Evolutionary conservation across 2,797 vertebrate species (phyloP).

Genomic region (Petrocephalus sullivani): DNA sequence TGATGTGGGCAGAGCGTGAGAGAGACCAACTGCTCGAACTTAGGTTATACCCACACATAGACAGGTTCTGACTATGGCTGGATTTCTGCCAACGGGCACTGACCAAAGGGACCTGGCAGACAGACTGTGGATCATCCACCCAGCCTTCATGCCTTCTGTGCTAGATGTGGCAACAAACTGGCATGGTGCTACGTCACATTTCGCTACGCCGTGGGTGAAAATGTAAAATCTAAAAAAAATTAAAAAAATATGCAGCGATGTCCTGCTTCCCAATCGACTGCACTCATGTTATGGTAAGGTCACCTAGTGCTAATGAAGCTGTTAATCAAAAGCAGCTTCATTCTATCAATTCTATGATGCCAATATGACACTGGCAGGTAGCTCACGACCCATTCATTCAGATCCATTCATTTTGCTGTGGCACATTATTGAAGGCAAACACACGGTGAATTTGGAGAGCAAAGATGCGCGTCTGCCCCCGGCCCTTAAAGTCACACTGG

Average conservation of each 20-base stretch:
- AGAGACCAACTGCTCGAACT: neutral
- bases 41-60: neutral
- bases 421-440: neutral
- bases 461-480: neutral
- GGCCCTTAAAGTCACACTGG: neutral
- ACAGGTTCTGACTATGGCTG: neutral
- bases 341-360: neutral
- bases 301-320: neutral
- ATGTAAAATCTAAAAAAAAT: neutral
- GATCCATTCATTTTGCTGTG: neutral
- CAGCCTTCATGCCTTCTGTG: no score
- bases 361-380: neutral
- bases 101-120: neutral
- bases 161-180: neutral
- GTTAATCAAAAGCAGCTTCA: neutral
- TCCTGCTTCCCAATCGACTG: neutral
- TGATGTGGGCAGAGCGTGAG: neutral
- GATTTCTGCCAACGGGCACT: neutral
- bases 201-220: neutral
- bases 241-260: neutral
- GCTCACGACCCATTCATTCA: no score
- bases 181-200: neutral
- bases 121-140: neutral
- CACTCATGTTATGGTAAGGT: neutral
- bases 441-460: neutral